These are phyloP conservation scores for Mormyrus iriodes DNA, from an alignment of 2,113 vertebrate species.

Conservation along the genomic window DNA sequence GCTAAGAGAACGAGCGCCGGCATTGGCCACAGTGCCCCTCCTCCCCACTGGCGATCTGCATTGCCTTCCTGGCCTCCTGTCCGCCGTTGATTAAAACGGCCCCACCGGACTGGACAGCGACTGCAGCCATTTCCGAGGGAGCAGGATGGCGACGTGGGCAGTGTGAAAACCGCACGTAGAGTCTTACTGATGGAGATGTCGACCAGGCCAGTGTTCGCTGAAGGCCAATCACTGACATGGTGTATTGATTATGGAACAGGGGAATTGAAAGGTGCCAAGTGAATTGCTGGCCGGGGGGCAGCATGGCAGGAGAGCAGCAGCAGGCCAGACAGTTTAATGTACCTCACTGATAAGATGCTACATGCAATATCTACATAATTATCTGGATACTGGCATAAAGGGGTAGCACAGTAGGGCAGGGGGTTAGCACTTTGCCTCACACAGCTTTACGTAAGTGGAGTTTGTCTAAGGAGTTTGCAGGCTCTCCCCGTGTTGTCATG, in stretches of 20 bases:
- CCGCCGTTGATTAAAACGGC: background rate
- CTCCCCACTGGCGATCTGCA: background rate
- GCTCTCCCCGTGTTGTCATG: background rate
- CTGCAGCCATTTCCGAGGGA: background rate
- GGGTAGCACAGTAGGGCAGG: background rate
- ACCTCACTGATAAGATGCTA: background rate
- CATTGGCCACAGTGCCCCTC: background rate
- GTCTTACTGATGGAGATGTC: background rate
- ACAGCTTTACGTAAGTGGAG: background rate
- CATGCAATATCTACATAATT: background rate
- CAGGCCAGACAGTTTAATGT: background rate
- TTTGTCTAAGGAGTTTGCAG: background rate
- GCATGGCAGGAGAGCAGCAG: background rate
- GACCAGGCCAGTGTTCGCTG: background rate
- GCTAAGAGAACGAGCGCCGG: slow-evolving; percentile 23
- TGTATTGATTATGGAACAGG: background rate
- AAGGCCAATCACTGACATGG: background rate
- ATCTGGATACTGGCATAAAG: background rate
- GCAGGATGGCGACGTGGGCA: background rate
- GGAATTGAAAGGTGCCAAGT: background rate
- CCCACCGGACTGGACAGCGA: background rate
- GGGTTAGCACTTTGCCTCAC: background rate
- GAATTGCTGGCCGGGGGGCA: background rate
- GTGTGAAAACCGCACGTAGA: background rate
- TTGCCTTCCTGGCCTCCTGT: background rate